Evolutionary conservation across 1,140 invertebrate genomes (phyloP), one percentile per base, ranked within the genome.

Genomic region (Zaprionus inermis): DNA sequence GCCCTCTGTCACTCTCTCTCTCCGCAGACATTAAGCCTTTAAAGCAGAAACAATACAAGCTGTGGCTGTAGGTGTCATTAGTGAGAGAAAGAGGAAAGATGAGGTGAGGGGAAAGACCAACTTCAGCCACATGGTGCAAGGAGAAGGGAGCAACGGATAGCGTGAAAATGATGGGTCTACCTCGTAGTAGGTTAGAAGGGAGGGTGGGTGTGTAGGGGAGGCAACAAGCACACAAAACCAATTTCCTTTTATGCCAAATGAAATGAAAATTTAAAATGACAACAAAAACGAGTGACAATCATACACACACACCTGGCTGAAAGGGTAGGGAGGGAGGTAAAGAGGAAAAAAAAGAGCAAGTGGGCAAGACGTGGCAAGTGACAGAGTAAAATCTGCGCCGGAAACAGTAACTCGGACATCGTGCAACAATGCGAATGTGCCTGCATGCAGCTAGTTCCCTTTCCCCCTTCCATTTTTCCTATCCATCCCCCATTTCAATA

Each of bases 241-340:
- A 88, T 88, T 88, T 88, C 83, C 83, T 88, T 88, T 88, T 88
- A 88, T 89, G 83, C 84, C 84, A 88, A 88, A 89, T 89, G 83
- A 88, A 88, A 88, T 88, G 83, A 88, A 88, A 88, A 88, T 89
- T 88, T 88, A 84, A 88, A 88, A 88, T 88, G 83, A 88, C 83
- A 83, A 88, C 84, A 88, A 84, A 84, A 84, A 79, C 74, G 64
- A 63, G 57, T 77, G 69, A 77, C 70, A 77, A 56, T 68, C 63
- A 73, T 64, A 76, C 44, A 58, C 12, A 52, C 16, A 52, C 14
- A 28, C 22, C n/a, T n/a, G n/a, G n/a, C n/a, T n/a, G 5, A 46
- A 0, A 18, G 20, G 14, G 2, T n/a, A 20, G 12, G 14, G 1
- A 32, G 58, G 51, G 38, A 36, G 54, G 28, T 49, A 20, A 44